phyloP scores from a whole-genome alignment of 2,113 vertebrate species.

The Hymenochirus boettgeri region DNA sequence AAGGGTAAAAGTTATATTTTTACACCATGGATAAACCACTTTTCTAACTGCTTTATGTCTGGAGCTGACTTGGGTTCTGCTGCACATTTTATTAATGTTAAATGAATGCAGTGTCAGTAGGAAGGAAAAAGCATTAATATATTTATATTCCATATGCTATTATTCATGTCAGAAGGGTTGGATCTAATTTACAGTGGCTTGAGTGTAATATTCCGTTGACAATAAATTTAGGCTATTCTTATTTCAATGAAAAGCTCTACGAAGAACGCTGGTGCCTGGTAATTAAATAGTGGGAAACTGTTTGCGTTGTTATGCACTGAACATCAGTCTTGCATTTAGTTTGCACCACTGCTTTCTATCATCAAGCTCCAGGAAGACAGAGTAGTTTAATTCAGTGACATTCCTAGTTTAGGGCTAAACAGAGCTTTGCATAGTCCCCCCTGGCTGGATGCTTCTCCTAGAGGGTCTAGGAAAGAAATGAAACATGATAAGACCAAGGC shows the following conservation, averaged over 20 bases:
- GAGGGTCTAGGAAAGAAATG: background rate
- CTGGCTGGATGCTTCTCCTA: background rate
- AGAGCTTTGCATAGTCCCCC: slow-evolving; percentile 1
- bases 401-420: background rate
- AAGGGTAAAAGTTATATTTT: no score
- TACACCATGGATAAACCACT: no score
- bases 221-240: no score
- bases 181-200: no score
- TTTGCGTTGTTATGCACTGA: background rate
- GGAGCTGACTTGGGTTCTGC: no score
- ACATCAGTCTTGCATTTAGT: background rate
- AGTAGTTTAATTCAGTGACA: background rate
- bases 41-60: no score
- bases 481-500: background rate
- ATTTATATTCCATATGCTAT: no score
- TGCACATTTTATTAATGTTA: no score
- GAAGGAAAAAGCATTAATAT: no score
- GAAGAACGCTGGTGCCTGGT: background rate
- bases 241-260: background rate
- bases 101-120: no score
- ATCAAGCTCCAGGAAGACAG: background rate
- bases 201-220: no score
- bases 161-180: no score
- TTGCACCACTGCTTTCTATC: background rate
- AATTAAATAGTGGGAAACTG: background rate